phyloP scores from a whole-genome alignment of 2,797 vertebrate genomes.

The Poecile montanus region DNA sequence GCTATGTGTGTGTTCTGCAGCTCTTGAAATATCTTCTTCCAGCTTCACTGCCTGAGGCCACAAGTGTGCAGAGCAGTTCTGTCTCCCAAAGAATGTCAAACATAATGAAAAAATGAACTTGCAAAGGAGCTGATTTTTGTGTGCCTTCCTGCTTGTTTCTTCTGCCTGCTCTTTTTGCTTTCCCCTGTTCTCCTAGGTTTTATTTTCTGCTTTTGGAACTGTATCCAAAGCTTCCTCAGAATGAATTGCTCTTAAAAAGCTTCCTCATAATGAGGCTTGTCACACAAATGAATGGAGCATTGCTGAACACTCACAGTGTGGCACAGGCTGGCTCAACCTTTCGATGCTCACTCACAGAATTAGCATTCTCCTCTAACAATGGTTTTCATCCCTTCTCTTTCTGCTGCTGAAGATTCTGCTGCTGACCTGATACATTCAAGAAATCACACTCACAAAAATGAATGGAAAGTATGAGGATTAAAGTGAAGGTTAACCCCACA shows the following conservation, averaged over 20 bases:
- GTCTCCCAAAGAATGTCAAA: slow-evolving; percentile 43
- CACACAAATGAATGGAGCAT: slow-evolving; percentile 38
- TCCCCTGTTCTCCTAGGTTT: neutral
- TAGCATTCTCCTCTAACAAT: slow-evolving; percentile 49
- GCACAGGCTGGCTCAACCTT: slow-evolving; percentile 30
- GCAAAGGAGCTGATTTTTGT: slow-evolving; percentile 40
- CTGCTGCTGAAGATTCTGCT: neutral
- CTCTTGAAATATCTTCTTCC: slow-evolving; percentile 42
- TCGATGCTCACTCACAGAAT: neutral
- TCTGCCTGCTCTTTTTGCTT: slow-evolving; percentile 39
- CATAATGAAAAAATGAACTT: slow-evolving; percentile 54
- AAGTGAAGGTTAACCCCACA: slow-evolving; percentile 42
- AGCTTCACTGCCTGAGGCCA: slow-evolving; percentile 47
- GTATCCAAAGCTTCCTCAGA: slow-evolving; percentile 11
- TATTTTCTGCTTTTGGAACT: slow-evolving; percentile 46
- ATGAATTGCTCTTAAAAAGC: slow-evolving; percentile 38
- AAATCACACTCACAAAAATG: neutral
- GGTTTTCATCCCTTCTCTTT: slow-evolving; percentile 34
- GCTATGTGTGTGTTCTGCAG: slow-evolving; percentile 41
- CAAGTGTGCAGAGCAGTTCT: neutral
- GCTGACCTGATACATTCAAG: slow-evolving; percentile 10
- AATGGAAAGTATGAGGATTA: slow-evolving; percentile 30
- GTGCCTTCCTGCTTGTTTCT: slow-evolving; percentile 15
- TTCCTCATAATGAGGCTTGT: slow-evolving; percentile 35
- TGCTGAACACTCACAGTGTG: slow-evolving; percentile 37